Evolutionary conservation across 2,888 invertebrate species (phyloP).

Genomic region (Micropterix aruncella): DNA sequence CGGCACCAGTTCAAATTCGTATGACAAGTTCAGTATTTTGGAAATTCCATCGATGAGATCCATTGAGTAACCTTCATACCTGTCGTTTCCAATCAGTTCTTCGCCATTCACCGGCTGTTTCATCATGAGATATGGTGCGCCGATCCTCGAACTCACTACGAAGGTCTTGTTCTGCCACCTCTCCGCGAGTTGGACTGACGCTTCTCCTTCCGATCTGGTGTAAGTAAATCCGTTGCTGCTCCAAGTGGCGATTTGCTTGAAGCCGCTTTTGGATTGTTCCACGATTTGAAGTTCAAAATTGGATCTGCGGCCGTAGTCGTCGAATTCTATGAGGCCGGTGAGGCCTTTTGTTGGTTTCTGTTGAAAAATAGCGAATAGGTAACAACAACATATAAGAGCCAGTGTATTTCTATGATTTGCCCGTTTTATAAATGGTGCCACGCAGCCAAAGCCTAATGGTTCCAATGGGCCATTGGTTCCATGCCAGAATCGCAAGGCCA

Average conservation of each 20-base stretch:
- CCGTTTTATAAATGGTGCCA: too few species aligned
- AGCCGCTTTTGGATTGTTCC: constrained; percentile 9
- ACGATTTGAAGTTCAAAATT: constrained; percentile 38
- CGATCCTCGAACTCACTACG: constrained; percentile 17
- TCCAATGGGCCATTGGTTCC: too few species aligned
- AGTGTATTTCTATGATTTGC: too few species aligned
- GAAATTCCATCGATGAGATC: constrained; percentile 72
- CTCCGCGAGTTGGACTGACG: constrained; percentile 39
- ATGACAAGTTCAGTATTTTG: constrained; percentile 40
- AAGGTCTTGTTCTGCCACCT: constrained; percentile 31
- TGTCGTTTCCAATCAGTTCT: constrained; percentile 57
- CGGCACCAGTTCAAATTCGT: constrained; percentile 49
- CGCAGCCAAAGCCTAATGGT: too few species aligned
- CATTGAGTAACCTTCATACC: constrained; percentile 58
- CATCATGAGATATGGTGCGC: constrained; percentile 21
- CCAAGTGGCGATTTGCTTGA: constrained; percentile 13
- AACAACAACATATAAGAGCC: too few species aligned
- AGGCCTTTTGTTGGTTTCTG: constrained; percentile 40
- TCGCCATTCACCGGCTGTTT: constrained; percentile 42
- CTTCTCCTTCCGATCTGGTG: constrained; percentile 19
- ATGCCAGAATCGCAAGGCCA: too few species aligned
- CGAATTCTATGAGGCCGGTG: constrained; percentile 54
- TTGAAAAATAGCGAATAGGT: constrained; percentile 13
- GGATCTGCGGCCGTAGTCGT: constrained; percentile 47
- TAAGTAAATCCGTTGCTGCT: constrained; percentile 18